Base-by-base conservation (phyloP, 1,140 invertebrate species). In the Bombyx mori region DNA sequence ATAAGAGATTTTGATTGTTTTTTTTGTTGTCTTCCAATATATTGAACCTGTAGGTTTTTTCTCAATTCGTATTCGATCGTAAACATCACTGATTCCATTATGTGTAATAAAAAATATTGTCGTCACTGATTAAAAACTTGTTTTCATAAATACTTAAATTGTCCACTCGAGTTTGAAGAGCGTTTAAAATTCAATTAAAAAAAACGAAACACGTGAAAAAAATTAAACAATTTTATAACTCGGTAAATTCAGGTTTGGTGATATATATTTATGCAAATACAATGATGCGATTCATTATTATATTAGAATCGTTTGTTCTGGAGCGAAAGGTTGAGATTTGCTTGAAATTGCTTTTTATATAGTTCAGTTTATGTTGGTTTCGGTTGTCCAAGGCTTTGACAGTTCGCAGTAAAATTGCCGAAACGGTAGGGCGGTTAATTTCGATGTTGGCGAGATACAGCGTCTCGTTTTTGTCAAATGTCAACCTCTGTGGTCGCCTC, bases 401-500 rank as follows among this genome's bases (percentile, higher is more conserved):
- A 83, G 82, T 86, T 83, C 80, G 79, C 72, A 69, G 77, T 86
- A 82, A 77, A 70, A 71, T 77, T 71, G 75, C 71, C 68, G 75
- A 79, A 76, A 86, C 82, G 82, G 80, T 83, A 83, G 82, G 67
- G 73, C 78, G 80, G 71, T 73, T 73, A 79, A 86, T 83, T 83
- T 83, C 61, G 82, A 86, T 86, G 72, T 66, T 66, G 73, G 59
- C 47, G 49, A 65, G 82, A 86, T 86, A 81, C 72, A 69, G 52
- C 66, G 69, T 71, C 74, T 73, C 74, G 74, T 83, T 85, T 86
- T 85, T 85, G 82, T 85, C 82, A 85, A 85, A 82, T 83, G 80
- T 85, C 82, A 85, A 85, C 82, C 81, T 81, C 77, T 83, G 80
- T 82, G 77, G 78, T 74, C 77, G 73, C 73, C 63, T 65, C 62